Percentiles rank a stretch among this genome's conserved stretches.
phyloP scores from a whole-genome alignment of 2,888 invertebrate species.

The Caenorhabditis panamensis region DNA sequence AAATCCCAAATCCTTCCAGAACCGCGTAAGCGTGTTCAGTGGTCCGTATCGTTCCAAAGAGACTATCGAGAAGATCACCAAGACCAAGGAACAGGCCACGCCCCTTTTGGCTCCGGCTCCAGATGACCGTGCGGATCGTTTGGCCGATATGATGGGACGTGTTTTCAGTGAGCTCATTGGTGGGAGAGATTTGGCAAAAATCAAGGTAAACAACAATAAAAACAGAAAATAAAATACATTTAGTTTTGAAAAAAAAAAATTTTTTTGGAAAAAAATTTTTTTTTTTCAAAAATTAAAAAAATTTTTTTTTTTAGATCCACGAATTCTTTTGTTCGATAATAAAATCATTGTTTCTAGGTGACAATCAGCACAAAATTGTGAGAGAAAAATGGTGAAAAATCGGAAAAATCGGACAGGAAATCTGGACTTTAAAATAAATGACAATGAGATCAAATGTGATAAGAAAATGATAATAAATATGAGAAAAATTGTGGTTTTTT shows the following conservation, averaged over 20 bases:
- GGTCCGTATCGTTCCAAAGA: conserved; percentile 51
- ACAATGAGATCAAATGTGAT: too few relatives aligned
- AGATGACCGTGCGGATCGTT: conserved; percentile 34
- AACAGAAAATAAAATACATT: background rate
- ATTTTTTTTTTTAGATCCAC: too few relatives aligned
- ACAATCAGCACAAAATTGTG: conserved; percentile 35
- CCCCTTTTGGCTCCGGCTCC: background rate
- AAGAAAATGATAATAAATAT: too few relatives aligned
- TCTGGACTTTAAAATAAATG: background rate
- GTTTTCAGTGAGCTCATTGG: conserved; percentile 37
- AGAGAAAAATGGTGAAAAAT: background rate
- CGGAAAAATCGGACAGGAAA: background rate
- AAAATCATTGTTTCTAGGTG: too few relatives aligned
- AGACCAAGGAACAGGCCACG: conserved; percentile 11
- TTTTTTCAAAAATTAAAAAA: too few relatives aligned
- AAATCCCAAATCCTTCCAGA: conserved; percentile 9
- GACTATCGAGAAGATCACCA: conserved; percentile 24
- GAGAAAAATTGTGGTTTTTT: too few relatives aligned
- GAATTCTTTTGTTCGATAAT: too few relatives aligned
- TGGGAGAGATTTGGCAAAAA: conserved; percentile 31
- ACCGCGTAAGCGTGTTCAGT: conserved; percentile 44
- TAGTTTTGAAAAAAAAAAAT: too few relatives aligned
- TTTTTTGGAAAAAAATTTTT: too few relatives aligned
- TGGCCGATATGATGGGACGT: conserved; percentile 32
- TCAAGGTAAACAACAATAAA: conserved; percentile 16